Evolutionary conservation across 1,140 invertebrate species (phyloP).

Genomic region (Oncopeltus fasciatus): DNA sequence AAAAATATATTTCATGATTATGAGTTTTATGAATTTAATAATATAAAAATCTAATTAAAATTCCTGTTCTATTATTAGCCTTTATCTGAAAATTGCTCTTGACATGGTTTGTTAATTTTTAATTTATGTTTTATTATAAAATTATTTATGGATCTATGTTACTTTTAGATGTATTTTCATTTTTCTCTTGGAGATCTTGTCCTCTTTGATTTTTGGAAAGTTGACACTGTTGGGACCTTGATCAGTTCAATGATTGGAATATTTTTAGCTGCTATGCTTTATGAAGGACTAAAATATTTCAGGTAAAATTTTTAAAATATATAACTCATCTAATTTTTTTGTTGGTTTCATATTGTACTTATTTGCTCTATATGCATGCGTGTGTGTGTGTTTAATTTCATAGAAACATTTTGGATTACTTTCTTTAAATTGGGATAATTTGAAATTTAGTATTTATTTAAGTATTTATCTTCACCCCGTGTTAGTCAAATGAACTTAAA

Average conservation of each 20-base stretch:
- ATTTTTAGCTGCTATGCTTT: conserved; percentile 68
- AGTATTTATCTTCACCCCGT: too few relatives aligned
- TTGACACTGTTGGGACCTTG: conserved; percentile 51
- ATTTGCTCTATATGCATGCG: too few relatives aligned
- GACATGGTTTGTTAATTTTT: not conserved
- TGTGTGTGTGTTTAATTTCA: too few relatives aligned
- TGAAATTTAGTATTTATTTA: too few relatives aligned
- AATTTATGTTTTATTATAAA: not conserved
- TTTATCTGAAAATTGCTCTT: not conserved
- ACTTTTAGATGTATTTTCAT: conserved; percentile 58
- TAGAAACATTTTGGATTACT: too few relatives aligned
- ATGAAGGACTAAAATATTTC: conserved; percentile 85
- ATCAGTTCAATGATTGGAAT: conserved; percentile 73
- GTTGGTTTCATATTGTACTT: too few relatives aligned
- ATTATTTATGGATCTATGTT: not conserved
- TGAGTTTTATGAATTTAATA: not conserved
- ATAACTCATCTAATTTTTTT: too few relatives aligned
- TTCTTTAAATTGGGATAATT: too few relatives aligned
- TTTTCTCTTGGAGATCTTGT: conserved; percentile 55
- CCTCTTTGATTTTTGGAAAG: conserved; percentile 65
- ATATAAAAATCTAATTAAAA: not conserved
- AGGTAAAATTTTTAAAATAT: too few relatives aligned
- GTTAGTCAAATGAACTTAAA: too few relatives aligned
- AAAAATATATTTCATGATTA: not conserved
- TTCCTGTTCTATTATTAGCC: too few relatives aligned